Conservation (phyloP, 2,797 vertebrate genomes). For the Lutjanus campechanus region DNA sequence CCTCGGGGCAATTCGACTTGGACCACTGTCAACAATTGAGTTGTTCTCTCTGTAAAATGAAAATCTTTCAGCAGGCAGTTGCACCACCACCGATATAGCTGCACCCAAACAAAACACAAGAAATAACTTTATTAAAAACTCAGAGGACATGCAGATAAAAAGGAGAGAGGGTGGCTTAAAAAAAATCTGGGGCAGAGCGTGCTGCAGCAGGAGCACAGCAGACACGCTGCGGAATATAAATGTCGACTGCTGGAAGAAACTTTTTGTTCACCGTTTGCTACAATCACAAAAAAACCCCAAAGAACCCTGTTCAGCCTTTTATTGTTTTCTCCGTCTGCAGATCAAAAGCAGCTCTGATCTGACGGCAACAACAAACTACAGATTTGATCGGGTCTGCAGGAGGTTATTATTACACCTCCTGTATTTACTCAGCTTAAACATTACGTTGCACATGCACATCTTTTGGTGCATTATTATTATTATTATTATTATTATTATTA, state of each 20-base stretch:
- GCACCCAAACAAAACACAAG: constrained; percentile 9
- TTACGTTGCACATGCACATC: neutral
- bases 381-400: constrained; percentile 32
- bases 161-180: constrained; percentile 26
- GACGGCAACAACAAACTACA: constrained; percentile 2
- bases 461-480: neutral
- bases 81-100: neutral
- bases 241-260: constrained; percentile 17
- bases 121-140: constrained; percentile 11
- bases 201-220: constrained; percentile 21
- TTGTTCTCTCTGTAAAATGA: constrained; percentile 14
- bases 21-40: constrained; percentile 28
- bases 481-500: neutral
- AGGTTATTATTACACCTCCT: constrained; percentile 14
- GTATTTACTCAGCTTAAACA: constrained; percentile 20
- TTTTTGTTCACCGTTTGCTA: neutral
- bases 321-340: constrained; percentile 23
- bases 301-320: neutral
- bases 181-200: constrained; percentile 24
- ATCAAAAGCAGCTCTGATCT: constrained; percentile 36
- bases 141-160: constrained; percentile 17
- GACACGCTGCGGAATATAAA: constrained; percentile 33
- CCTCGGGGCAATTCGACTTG: constrained; percentile 26
- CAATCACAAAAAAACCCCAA: constrained; percentile 8
- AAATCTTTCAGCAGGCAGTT: neutral